These are phyloP conservation scores for Metopia argyrocephala DNA, from an alignment of 2,888 invertebrate species.

Conservation along the genomic window DNA sequence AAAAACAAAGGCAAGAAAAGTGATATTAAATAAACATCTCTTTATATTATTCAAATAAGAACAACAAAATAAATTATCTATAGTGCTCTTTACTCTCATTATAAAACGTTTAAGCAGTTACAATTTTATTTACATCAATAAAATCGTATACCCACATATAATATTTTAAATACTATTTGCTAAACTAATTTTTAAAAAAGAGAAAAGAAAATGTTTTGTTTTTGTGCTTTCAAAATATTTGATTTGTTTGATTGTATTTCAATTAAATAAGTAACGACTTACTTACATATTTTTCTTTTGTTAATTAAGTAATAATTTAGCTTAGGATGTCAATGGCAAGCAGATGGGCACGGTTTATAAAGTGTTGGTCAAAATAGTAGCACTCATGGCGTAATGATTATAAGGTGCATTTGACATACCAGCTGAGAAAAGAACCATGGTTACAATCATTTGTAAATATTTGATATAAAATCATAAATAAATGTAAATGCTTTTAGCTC, in stretches of 20 bases:
- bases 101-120: neutral
- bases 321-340: neutral
- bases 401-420: too few relatives aligned
- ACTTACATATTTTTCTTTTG: too few relatives aligned
- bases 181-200: neutral
- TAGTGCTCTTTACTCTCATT: constrained; percentile 41
- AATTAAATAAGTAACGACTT: neutral
- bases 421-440: too few relatives aligned
- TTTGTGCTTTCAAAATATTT: constrained; percentile 20
- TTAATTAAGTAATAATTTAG: neutral
- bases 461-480: too few relatives aligned
- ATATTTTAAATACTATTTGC: constrained; percentile 40
- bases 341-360: neutral
- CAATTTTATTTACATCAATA: constrained; percentile 23
- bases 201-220: neutral
- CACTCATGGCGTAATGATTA: too few relatives aligned
- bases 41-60: constrained; percentile 17
- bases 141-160: neutral
- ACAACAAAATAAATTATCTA: constrained; percentile 18
- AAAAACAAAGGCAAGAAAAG: constrained; percentile 4
- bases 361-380: neutral
- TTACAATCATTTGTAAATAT: too few relatives aligned
- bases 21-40: constrained; percentile 26
- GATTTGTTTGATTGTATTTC: constrained; percentile 26
- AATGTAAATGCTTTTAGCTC: too few relatives aligned